phyloP scores from a whole-genome alignment of 92 coral and sea anemone genomes.

The Porites cylindrica region DNA sequence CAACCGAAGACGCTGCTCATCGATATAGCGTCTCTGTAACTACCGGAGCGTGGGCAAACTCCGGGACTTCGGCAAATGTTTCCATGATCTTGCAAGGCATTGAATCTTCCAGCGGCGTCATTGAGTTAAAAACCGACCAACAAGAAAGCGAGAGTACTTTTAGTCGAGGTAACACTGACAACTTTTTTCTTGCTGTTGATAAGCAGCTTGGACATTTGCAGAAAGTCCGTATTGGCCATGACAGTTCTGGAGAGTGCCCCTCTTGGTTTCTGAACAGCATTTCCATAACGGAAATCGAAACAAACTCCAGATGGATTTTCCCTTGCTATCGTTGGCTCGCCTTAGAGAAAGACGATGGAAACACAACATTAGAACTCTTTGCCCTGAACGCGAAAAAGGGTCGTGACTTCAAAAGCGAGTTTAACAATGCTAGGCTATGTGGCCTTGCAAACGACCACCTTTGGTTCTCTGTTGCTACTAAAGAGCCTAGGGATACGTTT shows the following conservation, averaged over 20 bases:
- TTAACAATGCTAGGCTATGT: constrained; percentile 44
- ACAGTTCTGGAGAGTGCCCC: constrained; percentile 60
- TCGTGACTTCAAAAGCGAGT: constrained; percentile 52
- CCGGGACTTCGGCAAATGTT: constrained; percentile 74
- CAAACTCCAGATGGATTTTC: constrained; percentile 60
- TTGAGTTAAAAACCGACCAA: constrained; percentile 18
- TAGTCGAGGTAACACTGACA: constrained; percentile 48
- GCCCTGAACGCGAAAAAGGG: constrained; percentile 39
- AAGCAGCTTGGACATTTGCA: constrained; percentile 56
- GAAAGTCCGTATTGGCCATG: constrained; percentile 68
- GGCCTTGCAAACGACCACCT: constrained; percentile 71
- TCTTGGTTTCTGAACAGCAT: constrained; percentile 78
- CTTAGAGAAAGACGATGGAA: constrained; percentile 69
- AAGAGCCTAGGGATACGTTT: constrained; percentile 71
- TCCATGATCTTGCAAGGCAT: constrained; percentile 65
- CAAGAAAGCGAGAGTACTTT: constrained; percentile 38
- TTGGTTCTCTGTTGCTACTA: constrained; percentile 73
- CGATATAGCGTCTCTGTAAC: constrained; percentile 25
- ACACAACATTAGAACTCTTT: constrained; percentile 35
- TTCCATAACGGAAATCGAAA: constrained; percentile 55
- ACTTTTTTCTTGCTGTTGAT: constrained; percentile 61
- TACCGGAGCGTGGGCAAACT: constrained; percentile 54
- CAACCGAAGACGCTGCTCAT: not conserved
- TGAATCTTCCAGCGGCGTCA: constrained; percentile 45
- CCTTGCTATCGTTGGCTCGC: constrained; percentile 77